Evolutionary conservation across 2,797 vertebrate genomes (phyloP).

Genomic region (Poliocrania exsul): DNA sequence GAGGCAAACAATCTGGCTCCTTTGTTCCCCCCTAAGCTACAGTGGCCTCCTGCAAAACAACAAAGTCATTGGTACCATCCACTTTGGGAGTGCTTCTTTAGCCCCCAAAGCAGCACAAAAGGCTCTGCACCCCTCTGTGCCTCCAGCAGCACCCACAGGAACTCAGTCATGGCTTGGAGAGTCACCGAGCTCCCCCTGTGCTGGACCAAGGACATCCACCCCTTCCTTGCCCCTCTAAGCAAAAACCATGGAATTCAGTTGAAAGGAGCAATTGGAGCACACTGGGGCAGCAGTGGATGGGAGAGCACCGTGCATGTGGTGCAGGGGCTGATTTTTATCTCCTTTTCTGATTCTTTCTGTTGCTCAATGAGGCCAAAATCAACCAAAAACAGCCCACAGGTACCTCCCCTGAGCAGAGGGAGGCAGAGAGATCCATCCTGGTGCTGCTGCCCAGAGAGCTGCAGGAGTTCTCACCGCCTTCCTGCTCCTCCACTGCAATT

Average conservation of each 20-base stretch:
- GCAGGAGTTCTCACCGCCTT: background rate
- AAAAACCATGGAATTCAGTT: background rate
- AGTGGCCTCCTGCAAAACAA: background rate
- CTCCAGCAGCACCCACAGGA: background rate
- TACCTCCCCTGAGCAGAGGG: background rate
- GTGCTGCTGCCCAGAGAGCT: background rate
- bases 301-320: background rate
- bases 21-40: conserved; percentile 28
- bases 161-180: background rate
- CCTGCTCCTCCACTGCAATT: background rate
- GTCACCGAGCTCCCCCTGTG: background rate
- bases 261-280: background rate
- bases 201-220: background rate
- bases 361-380: background rate
- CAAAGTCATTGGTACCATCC: background rate
- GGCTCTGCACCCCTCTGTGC: background rate
- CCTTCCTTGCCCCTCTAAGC: background rate
- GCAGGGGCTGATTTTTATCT: background rate
- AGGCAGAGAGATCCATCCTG: background rate
- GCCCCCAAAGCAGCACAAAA: background rate
- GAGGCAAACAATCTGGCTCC: conserved; percentile 12
- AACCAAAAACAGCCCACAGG: background rate
- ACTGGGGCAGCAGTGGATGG: fast-evolving
- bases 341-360: background rate
- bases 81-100: background rate